Conservation (phyloP, 92 coral and sea anemone species). For the Umimayanthus kanabou region DNA sequence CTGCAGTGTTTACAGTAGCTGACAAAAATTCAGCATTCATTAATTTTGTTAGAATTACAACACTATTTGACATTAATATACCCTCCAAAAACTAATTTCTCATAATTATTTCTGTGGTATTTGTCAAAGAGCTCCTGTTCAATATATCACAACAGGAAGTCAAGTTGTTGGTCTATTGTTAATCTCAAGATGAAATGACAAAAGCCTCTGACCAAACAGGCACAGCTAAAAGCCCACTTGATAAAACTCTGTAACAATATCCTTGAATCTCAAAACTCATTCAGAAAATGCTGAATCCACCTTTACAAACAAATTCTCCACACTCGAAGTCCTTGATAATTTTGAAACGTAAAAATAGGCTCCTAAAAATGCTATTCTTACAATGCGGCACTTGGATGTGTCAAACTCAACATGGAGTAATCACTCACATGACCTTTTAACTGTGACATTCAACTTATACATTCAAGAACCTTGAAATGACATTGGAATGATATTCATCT, state of each 20-base stretch:
- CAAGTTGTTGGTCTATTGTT: background rate
- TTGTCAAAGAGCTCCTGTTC: background rate
- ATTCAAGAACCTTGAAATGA: background rate
- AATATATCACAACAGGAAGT: slow-evolving; percentile 6
- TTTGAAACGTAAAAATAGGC: background rate
- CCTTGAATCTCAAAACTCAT: background rate
- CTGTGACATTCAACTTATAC: background rate
- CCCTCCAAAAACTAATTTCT: background rate
- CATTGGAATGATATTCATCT: background rate
- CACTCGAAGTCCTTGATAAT: slow-evolving; percentile 25
- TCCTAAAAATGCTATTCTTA: slow-evolving; percentile 5
- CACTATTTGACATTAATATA: background rate
- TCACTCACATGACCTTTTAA: background rate
- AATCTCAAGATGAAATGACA: slow-evolving; percentile 3
- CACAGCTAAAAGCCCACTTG: slow-evolving; percentile 12
- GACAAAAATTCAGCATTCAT: too few species aligned
- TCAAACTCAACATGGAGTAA: background rate
- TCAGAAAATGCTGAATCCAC: slow-evolving; percentile 2
- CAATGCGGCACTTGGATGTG: background rate
- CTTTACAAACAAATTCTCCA: slow-evolving; percentile 48
- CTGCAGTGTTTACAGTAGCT: background rate
- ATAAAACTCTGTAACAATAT: slow-evolving; percentile 5
- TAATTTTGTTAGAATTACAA: background rate
- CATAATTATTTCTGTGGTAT: background rate
- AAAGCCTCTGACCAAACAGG: background rate